Conservation (phyloP, 2,113 vertebrate species). For the Sander vitreus region DNA sequence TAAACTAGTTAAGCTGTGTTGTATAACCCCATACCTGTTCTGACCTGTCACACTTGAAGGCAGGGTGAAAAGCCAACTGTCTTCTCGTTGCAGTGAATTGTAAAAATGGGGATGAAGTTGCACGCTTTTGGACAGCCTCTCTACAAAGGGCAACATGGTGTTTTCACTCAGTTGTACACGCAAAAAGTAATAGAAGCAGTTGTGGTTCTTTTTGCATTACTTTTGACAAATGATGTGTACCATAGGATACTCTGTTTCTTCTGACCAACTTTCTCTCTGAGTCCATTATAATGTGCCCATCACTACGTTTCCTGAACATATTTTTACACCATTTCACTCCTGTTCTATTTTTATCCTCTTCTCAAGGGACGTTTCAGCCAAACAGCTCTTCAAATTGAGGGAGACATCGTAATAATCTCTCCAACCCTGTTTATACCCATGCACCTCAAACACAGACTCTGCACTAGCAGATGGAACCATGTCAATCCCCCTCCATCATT, state of each 20-base stretch:
- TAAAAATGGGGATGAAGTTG: not conserved
- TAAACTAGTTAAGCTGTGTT: not conserved
- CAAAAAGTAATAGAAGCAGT: not conserved
- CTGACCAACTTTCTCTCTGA: not conserved
- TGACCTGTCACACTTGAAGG: not conserved
- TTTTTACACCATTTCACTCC: slow-evolving; percentile 2
- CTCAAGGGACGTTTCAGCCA: slow-evolving; percentile 16
- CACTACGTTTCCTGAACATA: not conserved
- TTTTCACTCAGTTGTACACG: not conserved
- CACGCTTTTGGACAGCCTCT: not conserved
- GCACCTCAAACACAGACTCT: slow-evolving; percentile 11
- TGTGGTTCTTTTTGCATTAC: too few species aligned
- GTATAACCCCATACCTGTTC: not conserved
- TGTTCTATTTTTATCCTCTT: slow-evolving; percentile 28
- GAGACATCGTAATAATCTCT: slow-evolving; percentile 36
- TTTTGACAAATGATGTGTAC: not conserved
- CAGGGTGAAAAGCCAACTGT: not conserved
- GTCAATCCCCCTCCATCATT: slow-evolving; percentile 54
- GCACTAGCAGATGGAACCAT: slow-evolving; percentile 58
- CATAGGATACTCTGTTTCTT: not conserved
- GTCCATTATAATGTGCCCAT: not conserved
- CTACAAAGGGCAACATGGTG: too few species aligned
- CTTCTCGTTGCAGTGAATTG: not conserved
- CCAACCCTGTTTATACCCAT: slow-evolving; percentile 21
- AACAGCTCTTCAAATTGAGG: slow-evolving; percentile 26